Conservation (phyloP, 2,797 vertebrate species). For the Otus scops region DNA sequence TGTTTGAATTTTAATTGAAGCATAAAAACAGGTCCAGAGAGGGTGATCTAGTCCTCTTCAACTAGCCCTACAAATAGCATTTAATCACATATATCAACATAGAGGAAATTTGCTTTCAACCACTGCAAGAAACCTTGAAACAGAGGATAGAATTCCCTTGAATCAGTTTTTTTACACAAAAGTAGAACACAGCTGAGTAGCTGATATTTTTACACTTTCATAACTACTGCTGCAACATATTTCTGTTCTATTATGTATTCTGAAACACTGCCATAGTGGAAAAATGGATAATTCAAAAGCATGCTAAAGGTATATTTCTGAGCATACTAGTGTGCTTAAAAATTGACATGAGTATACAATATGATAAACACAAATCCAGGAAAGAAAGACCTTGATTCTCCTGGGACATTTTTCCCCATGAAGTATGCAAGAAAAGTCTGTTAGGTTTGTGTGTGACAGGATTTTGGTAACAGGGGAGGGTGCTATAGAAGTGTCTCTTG, state of each 20-base stretch:
- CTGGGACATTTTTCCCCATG: background rate
- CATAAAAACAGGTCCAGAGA: background rate
- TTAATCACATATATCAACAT: background rate
- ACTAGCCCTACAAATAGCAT: background rate
- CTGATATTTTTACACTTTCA: background rate
- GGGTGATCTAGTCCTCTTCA: background rate
- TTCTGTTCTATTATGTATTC: background rate
- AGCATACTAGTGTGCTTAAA: background rate
- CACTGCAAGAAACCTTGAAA: background rate
- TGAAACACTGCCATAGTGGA: background rate
- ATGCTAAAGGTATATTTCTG: background rate
- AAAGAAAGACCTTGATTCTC: background rate
- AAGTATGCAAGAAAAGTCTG: background rate
- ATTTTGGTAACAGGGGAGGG: no score
- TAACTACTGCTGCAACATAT: background rate
- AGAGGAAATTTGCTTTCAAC: background rate
- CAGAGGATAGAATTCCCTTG: background rate
- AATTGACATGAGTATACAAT: background rate
- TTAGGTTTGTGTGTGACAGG: no score
- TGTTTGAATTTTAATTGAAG: constrained; percentile 12
- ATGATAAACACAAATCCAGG: background rate
- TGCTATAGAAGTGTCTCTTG: no score
- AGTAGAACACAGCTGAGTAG: background rate
- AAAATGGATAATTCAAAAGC: background rate
- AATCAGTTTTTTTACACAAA: background rate